These are phyloP conservation scores for Glaucomys volans DNA, from an alignment of 2,113 vertebrate species.

Conservation along the genomic window DNA sequence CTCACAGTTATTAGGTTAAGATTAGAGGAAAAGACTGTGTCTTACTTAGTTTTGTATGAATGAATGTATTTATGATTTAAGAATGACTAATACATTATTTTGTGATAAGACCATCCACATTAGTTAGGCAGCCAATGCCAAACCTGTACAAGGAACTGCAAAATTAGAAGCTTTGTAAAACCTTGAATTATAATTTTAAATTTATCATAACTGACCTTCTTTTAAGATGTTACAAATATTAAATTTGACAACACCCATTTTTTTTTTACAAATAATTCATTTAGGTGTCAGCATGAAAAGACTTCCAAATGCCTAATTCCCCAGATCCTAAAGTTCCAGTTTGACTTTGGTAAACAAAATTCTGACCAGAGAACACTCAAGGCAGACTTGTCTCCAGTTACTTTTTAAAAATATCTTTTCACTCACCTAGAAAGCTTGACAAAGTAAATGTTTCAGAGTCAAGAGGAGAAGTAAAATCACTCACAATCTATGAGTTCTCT, in stretches of 20 bases:
- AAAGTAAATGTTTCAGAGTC: conserved; percentile 29
- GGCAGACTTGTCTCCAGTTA: background rate
- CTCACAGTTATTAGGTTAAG: background rate
- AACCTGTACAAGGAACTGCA: conserved; percentile 6
- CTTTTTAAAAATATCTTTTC: conserved; percentile 15
- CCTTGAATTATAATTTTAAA: conserved; percentile 12
- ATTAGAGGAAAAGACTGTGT: background rate
- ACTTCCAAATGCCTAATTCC: background rate
- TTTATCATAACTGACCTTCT: conserved; percentile 19
- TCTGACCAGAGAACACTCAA: conserved; percentile 14
- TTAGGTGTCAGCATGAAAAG: conserved; percentile 6
- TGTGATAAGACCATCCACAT: background rate
- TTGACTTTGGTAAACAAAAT: conserved; percentile 39
- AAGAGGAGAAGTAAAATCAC: conserved; percentile 7
- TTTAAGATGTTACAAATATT: conserved; percentile 13
- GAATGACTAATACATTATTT: background rate
- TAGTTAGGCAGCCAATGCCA: conserved; percentile 12
- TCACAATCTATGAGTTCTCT: background rate
- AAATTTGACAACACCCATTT: background rate
- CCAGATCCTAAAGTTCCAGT: background rate
- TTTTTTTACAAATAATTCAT: conserved; percentile 14
- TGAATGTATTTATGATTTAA: conserved; percentile 12
- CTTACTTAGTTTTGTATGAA: background rate
- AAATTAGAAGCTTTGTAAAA: conserved; percentile 48
- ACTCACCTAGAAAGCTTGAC: conserved; percentile 16